phyloP scores from a whole-genome alignment of 2,888 invertebrate species.

The Halocaridina rubra region DNA sequence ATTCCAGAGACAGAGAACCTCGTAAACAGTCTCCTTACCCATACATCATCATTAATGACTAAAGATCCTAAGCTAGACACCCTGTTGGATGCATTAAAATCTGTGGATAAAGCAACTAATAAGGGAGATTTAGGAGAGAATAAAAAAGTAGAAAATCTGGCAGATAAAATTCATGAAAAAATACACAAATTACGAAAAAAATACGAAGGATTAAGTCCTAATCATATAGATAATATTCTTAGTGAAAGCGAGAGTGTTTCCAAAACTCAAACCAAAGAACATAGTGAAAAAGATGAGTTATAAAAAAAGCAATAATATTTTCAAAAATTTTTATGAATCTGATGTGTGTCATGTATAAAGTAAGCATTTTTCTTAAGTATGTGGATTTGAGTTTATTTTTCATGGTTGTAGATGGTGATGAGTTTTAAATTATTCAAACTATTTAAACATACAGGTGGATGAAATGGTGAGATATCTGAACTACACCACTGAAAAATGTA shows the following conservation, averaged over 20 bases:
- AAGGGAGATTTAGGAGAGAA: constrained; percentile 32
- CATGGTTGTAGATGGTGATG: constrained; percentile 18
- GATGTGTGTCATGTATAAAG: no score
- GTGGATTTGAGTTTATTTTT: constrained; percentile 8
- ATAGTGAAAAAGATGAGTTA: constrained; percentile 47
- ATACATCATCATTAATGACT: constrained; percentile 21
- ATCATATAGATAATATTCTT: constrained; percentile 15
- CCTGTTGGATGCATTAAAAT: not conserved
- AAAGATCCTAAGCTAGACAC: not conserved
- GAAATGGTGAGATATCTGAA: not conserved
- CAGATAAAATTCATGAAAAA: constrained; percentile 33
- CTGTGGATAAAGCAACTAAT: no score
- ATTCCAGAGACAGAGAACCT: constrained; percentile 34
- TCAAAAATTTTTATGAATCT: constrained; percentile 3
- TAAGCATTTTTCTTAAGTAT: no score
- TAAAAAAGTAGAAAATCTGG: constrained; percentile 30
- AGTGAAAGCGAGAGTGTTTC: not conserved
- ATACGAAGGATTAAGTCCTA: constrained; percentile 14
- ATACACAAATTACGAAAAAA: constrained; percentile 31
- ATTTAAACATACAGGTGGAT: constrained; percentile 11
- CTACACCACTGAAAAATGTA: no score
- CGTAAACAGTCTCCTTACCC: constrained; percentile 28
- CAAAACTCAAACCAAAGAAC: constrained; percentile 49
- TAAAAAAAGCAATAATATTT: constrained; percentile 55
- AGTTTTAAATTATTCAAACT: constrained; percentile 36